Evolutionary conservation across 2,888 invertebrate species (phyloP).

Genomic region (Pterostichus niger): DNA sequence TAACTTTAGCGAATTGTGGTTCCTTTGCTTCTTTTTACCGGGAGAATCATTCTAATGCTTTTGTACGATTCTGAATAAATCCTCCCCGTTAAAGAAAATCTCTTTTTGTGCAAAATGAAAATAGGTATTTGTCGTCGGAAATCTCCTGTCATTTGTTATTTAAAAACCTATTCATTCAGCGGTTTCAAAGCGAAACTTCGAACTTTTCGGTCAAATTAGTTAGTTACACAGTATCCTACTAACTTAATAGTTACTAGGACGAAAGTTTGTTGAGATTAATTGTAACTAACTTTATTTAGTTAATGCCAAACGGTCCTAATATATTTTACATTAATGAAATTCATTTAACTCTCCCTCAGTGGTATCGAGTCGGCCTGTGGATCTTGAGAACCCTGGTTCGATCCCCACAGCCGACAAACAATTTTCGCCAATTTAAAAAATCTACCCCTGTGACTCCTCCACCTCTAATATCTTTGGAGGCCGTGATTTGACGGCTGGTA

Average conservation of each 20-base stretch:
- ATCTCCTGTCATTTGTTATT: constrained; percentile 46
- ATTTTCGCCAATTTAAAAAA: too few relatives aligned
- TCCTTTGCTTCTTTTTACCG: constrained; percentile 9
- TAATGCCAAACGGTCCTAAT: too few relatives aligned
- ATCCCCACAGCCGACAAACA: too few relatives aligned
- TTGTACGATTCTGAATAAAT: constrained; percentile 48
- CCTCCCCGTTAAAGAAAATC: constrained; percentile 23
- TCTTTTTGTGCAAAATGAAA: constrained; percentile 48
- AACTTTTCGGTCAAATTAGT: not conserved
- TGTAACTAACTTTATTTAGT: too few relatives aligned
- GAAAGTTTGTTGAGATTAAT: not conserved
- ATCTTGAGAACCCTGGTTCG: too few relatives aligned
- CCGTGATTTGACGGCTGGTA: too few relatives aligned
- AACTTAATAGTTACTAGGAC: too few relatives aligned
- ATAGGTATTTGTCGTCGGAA: constrained; percentile 50
- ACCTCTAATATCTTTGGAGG: too few relatives aligned
- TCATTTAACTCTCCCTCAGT: too few relatives aligned
- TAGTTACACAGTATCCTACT: not conserved
- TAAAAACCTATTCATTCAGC: constrained; percentile 32
- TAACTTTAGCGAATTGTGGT: constrained; percentile 26
- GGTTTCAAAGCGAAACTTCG: constrained; percentile 7
- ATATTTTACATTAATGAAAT: too few relatives aligned
- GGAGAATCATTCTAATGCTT: constrained; percentile 46
- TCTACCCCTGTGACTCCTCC: too few relatives aligned
- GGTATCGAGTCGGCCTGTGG: too few relatives aligned